A percentile compares a stretch with the other conserved stretches of the same genome.
These are phyloP conservation scores for Drosophila fuyamai DNA, from an alignment of 1,140 invertebrate species.

Conservation along the genomic window DNA sequence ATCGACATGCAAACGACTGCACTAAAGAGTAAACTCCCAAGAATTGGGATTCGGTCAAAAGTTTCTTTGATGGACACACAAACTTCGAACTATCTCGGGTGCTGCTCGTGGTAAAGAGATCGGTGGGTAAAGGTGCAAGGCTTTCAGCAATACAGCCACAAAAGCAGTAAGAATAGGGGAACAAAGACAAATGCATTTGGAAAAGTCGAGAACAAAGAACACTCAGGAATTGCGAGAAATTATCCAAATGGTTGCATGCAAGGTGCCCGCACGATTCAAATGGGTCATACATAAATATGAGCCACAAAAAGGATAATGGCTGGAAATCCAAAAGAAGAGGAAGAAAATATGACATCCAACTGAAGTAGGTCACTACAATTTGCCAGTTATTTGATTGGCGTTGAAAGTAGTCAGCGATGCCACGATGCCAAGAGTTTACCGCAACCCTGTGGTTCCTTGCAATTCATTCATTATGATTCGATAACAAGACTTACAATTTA, in stretches of 20 bases:
- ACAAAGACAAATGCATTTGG: slow-evolving; percentile 46
- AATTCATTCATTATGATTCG: slow-evolving; percentile 70
- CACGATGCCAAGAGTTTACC: slow-evolving; percentile 65
- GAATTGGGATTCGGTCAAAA: slow-evolving; percentile 26
- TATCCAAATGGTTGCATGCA: slow-evolving; percentile 61
- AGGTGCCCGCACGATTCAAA: slow-evolving; percentile 47
- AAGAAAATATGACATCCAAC: slow-evolving; percentile 58
- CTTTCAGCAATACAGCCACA: slow-evolving; percentile 51
- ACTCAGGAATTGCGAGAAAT: slow-evolving; percentile 54
- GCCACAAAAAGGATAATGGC: slow-evolving; percentile 49
- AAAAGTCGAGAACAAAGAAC: slow-evolving; percentile 46
- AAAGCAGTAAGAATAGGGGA: slow-evolving; percentile 48
- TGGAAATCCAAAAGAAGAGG: slow-evolving; percentile 32
- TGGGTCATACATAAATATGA: slow-evolving; percentile 53
- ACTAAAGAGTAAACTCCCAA: slow-evolving; percentile 15
- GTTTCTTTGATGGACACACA: slow-evolving; percentile 37
- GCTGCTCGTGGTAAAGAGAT: slow-evolving; percentile 51
- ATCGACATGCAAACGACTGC: slow-evolving; percentile 44
- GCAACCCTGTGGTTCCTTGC: slow-evolving; percentile 75
- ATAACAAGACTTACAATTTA: slow-evolving; percentile 61
- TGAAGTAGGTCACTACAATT: slow-evolving; percentile 72
- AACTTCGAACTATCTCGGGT: slow-evolving; percentile 34
- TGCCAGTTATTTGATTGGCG: slow-evolving; percentile 70
- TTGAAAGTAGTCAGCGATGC: slow-evolving; percentile 68
- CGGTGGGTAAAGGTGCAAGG: slow-evolving; percentile 57